A percentile compares a stretch with the other conserved stretches of the same genome.
Conservation (phyloP, 2,888 invertebrate species). For the Limenitis camilla region DNA sequence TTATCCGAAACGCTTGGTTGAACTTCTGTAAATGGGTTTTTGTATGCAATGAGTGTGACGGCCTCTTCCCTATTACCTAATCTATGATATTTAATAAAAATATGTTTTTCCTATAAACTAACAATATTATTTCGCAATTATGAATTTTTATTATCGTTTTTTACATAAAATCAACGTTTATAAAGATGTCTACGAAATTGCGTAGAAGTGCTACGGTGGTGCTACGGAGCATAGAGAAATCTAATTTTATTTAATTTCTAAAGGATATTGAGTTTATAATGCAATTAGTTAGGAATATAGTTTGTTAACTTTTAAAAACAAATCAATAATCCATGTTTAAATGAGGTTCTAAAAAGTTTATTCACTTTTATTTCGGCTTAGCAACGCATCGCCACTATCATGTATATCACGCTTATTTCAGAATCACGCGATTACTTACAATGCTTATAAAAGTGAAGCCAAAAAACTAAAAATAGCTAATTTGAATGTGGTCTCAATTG, state of each 20-base stretch:
- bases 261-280: background rate
- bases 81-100: conserved; percentile 11
- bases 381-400: too few relatives aligned
- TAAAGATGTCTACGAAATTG: conserved; percentile 40
- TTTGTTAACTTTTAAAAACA: too few relatives aligned
- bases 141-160: background rate
- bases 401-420: too few relatives aligned
- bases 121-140: background rate
- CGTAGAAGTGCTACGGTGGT: conserved; percentile 57
- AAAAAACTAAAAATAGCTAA: conserved; percentile 38
- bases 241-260: background rate
- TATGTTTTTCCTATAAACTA: background rate
- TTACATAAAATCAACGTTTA: background rate
- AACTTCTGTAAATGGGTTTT: conserved; percentile 34
- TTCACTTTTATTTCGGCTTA: too few relatives aligned
- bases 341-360: too few relatives aligned
- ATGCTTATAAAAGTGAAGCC: background rate
- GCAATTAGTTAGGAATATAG: too few relatives aligned
- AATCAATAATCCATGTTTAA: too few relatives aligned
- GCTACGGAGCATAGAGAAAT: conserved; percentile 37
- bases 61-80: conserved; percentile 31
- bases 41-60: conserved; percentile 35
- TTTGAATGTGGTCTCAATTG: conserved; percentile 38
- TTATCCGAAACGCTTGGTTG: conserved; percentile 39
- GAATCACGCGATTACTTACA: too few relatives aligned